These are phyloP conservation scores for Brachionus asplanchnoidis DNA, from an alignment of 1,140 invertebrate genomes.

Conservation along the genomic window DNA sequence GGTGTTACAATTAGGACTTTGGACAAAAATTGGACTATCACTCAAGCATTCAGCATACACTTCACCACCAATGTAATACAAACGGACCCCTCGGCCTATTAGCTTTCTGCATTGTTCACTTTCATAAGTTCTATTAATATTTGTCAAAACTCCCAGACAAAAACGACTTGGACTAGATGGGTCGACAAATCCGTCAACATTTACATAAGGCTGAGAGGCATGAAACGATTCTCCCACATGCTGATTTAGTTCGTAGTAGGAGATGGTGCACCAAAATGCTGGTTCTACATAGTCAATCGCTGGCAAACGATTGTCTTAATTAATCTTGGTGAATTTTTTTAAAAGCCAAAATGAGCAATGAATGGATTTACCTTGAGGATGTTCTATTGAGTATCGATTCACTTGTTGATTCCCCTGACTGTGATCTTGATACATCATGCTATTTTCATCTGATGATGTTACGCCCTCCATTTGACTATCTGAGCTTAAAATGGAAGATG, in stretches of 20 bases:
- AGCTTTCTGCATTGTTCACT: slow-evolving; percentile 89
- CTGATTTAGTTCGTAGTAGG: slow-evolving; percentile 95
- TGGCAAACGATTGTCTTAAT: slow-evolving; percentile 30
- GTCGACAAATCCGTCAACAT: slow-evolving; percentile 59
- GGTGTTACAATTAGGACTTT: slow-evolving; percentile 52
- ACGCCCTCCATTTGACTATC: slow-evolving; percentile 21
- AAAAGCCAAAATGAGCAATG: background rate
- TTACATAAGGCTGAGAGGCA: background rate
- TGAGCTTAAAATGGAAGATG: background rate
- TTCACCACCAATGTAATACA: slow-evolving; percentile 36
- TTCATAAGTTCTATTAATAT: slow-evolving; percentile 87
- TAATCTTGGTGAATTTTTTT: background rate
- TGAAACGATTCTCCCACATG: slow-evolving; percentile 60
- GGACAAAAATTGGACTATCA: slow-evolving; percentile 43
- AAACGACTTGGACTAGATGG: slow-evolving; percentile 82
- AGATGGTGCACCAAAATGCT: slow-evolving; percentile 89
- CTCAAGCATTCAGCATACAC: slow-evolving; percentile 38
- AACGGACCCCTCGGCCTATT: slow-evolving; percentile 66
- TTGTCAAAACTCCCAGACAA: slow-evolving; percentile 89
- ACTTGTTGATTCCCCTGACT: background rate
- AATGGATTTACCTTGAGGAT: slow-evolving; percentile 29
- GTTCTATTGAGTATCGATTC: slow-evolving; percentile 34
- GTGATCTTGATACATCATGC: background rate
- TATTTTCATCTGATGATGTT: background rate
- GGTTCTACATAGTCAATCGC: slow-evolving; percentile 36